These are phyloP conservation scores for Slavum lentiscoides DNA, from an alignment of 2,888 invertebrate species.

Conservation along the genomic window DNA sequence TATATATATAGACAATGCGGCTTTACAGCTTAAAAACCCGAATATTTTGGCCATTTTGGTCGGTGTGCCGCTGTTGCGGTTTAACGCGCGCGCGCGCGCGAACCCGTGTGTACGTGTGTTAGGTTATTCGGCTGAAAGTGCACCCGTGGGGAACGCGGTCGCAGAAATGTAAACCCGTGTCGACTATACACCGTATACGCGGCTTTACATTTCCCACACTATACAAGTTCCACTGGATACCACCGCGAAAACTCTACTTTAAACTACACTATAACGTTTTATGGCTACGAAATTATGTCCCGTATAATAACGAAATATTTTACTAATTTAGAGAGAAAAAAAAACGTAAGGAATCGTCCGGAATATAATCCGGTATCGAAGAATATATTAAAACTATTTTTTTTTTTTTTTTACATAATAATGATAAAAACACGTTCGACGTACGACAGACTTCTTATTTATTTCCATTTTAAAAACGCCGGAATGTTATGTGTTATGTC, in stretches of 20 bases:
- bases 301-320: background rate
- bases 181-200: conserved; percentile 6
- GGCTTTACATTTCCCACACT: conserved; percentile 31
- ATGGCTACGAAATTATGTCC: conserved; percentile 4
- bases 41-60: conserved; percentile 40
- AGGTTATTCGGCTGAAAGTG: conserved; percentile 45
- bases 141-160: conserved; percentile 49
- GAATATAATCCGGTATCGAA: too few species aligned
- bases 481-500: too few species aligned
- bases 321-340: background rate
- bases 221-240: conserved; percentile 20
- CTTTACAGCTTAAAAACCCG: conserved; percentile 22
- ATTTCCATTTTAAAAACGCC: too few species aligned
- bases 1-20: conserved; percentile 11
- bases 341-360: too few species aligned
- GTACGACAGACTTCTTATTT: too few species aligned
- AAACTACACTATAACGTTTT: conserved; percentile 32
- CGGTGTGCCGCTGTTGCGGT: conserved; percentile 29
- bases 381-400: too few species aligned
- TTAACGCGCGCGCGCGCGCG: conserved; percentile 22
- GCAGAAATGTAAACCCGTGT: conserved; percentile 47
- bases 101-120: too few species aligned
- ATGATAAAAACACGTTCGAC: too few species aligned
- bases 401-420: too few species aligned
- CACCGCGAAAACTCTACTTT: conserved; percentile 30